Percentiles rank a stretch among this genome's conserved stretches.
Evolutionary conservation across 2,888 invertebrate genomes (phyloP).

Genomic region (Helicoverpa assulta): DNA sequence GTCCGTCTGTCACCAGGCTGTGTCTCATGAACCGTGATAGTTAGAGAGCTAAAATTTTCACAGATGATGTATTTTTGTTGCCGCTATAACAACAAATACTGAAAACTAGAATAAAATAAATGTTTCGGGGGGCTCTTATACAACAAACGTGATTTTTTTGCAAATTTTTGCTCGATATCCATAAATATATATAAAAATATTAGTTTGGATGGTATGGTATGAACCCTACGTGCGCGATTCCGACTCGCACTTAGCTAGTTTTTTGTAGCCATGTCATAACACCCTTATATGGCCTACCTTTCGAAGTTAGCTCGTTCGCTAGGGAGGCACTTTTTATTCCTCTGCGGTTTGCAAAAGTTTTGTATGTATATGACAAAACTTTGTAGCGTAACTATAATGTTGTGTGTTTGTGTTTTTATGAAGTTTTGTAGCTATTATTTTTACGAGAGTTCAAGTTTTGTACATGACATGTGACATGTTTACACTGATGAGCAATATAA

Average conservation of each 20-base stretch:
- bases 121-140: no score
- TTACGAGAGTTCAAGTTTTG: not conserved
- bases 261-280: not conserved
- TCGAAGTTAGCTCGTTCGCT: not conserved
- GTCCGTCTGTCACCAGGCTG: no score
- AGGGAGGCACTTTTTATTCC: constrained; percentile 1
- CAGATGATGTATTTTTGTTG: no score
- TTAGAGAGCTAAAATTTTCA: no score
- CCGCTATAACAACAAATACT: no score
- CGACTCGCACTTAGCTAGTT: not conserved
- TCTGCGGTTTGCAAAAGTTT: not conserved
- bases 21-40: no score
- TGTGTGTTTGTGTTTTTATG: not conserved
- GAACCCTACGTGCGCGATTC: no score
- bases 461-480: not conserved
- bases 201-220: no score
- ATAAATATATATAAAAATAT: no score
- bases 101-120: no score
- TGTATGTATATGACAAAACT: constrained; percentile 1
- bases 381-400: not conserved
- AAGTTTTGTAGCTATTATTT: not conserved
- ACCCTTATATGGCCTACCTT: not conserved
- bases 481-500: not conserved
- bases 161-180: no score
- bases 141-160: no score